A percentile compares a stretch with the other conserved stretches of the same genome.
Conservation (phyloP, 2,888 invertebrate species). For the Xestobium rufovillosum region DNA sequence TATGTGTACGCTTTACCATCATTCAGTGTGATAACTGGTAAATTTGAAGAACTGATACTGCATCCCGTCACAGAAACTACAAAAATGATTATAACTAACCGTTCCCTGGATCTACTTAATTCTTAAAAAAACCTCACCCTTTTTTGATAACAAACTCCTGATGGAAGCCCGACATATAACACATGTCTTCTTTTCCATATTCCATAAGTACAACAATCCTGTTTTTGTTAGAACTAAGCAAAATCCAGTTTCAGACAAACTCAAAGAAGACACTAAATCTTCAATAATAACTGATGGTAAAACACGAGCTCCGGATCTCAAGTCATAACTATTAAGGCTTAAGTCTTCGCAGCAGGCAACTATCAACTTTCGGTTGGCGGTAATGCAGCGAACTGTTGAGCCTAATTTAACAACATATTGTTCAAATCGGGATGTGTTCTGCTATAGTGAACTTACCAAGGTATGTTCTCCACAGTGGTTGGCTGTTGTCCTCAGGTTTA, state of each 20-base stretch:
- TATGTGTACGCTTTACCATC: slow-evolving; percentile 82
- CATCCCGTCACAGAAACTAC: slow-evolving; percentile 54
- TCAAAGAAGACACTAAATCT: slow-evolving; percentile 52
- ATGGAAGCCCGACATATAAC: slow-evolving; percentile 52
- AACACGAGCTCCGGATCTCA: slow-evolving; percentile 44
- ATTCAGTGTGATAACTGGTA: slow-evolving; percentile 76
- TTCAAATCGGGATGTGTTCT: not conserved
- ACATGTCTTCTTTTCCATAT: slow-evolving; percentile 48
- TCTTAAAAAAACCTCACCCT: slow-evolving; percentile 40
- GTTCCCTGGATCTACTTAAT: slow-evolving; percentile 6
- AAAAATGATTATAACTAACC: slow-evolving; percentile 18
- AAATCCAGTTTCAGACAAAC: slow-evolving; percentile 43
- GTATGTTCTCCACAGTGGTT: slow-evolving; percentile 64
- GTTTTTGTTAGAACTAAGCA: slow-evolving; percentile 51
- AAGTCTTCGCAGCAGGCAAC: slow-evolving; percentile 62
- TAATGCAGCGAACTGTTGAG: slow-evolving; percentile 52
- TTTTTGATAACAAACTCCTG: slow-evolving; percentile 51
- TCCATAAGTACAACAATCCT: slow-evolving; percentile 53
- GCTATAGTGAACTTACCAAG: slow-evolving; percentile 44
- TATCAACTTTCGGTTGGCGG: slow-evolving; percentile 53
- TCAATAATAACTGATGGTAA: slow-evolving; percentile 51
- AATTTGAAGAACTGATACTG: slow-evolving; percentile 54
- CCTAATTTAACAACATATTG: slow-evolving; percentile 38
- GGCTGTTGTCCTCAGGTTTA: slow-evolving; percentile 50
- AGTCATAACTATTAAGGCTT: slow-evolving; percentile 56